phyloP scores from a whole-genome alignment of 1,140 invertebrate species.

The Philotrypesis tridentata region DNA sequence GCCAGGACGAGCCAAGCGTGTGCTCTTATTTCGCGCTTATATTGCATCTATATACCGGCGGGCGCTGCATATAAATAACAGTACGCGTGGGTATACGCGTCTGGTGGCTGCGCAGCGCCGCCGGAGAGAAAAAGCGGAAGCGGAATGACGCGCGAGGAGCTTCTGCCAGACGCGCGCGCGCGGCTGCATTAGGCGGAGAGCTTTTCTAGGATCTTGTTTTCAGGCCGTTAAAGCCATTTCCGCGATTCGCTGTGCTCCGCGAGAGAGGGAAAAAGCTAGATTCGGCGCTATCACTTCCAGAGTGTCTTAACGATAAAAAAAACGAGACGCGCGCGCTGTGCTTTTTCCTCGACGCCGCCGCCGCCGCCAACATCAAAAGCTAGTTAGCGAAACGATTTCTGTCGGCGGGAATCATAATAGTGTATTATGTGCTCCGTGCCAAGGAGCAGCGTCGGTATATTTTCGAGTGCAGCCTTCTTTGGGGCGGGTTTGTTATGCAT shows the following conservation, averaged over 20 bases:
- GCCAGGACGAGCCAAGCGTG: slow-evolving; percentile 11
- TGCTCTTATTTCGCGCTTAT: slow-evolving; percentile 44
- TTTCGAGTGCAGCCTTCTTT: too few relatives aligned
- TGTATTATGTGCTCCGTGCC: too few relatives aligned
- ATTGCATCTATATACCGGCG: too few relatives aligned
- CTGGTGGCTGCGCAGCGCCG: too few relatives aligned
- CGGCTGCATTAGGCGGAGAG: slow-evolving; percentile 35
- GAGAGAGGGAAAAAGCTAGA: not conserved
- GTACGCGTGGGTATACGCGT: too few relatives aligned
- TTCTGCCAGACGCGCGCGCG: slow-evolving; percentile 17
- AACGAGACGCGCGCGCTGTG: not conserved
- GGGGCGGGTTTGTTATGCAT: too few relatives aligned
- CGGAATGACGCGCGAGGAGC: not conserved
- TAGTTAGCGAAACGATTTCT: not conserved
- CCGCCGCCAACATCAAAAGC: slow-evolving; percentile 22
- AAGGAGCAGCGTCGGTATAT: too few relatives aligned
- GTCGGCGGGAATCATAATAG: not conserved
- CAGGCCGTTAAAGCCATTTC: slow-evolving; percentile 48
- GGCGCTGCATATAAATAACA: slow-evolving; percentile 29
- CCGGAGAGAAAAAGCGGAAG: slow-evolving; percentile 1
- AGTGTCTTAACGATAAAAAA: slow-evolving; percentile 42
- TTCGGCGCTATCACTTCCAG: slow-evolving; percentile 38
- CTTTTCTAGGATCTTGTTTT: slow-evolving; percentile 48
- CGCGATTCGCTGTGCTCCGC: slow-evolving; percentile 31
- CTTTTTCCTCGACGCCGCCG: not conserved